Evolutionary conservation across 2,113 vertebrate species (phyloP).

Genomic region (Scalopus aquaticus): DNA sequence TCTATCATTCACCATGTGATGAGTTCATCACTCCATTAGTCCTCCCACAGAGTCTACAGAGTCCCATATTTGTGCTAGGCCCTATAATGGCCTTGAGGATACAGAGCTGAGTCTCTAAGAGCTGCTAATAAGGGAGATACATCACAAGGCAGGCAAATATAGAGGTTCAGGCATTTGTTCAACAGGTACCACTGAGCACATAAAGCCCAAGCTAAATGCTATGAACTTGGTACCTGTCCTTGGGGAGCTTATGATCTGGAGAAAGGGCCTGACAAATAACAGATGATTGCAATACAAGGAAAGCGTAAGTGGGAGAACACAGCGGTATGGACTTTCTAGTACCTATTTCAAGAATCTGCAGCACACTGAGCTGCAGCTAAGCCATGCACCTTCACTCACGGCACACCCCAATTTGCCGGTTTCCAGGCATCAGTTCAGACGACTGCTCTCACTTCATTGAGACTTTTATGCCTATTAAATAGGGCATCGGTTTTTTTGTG

Average conservation of each 20-base stretch:
- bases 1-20: not conserved
- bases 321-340: accelerated
- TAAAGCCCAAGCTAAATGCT: not conserved
- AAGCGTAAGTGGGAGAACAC: not conserved
- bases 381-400: accelerated
- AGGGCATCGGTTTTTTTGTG: not conserved
- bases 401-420: not conserved
- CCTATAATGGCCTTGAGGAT: not conserved
- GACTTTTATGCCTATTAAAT: not conserved
- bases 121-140: not conserved
- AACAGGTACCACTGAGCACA: not conserved
- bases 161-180: not conserved
- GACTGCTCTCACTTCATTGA: not conserved
- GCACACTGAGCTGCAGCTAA: not conserved
- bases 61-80: not conserved
- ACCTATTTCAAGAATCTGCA: not conserved
- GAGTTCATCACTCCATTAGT: not conserved
- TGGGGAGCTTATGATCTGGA: not conserved
- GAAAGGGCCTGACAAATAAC: accelerated
- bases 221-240: not conserved
- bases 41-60: not conserved
- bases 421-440: not conserved
- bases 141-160: not conserved
- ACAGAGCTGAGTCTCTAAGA: not conserved
- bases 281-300: not conserved